phyloP scores from a whole-genome alignment of 2,113 vertebrate genomes.

The Hystrix brachyura region DNA sequence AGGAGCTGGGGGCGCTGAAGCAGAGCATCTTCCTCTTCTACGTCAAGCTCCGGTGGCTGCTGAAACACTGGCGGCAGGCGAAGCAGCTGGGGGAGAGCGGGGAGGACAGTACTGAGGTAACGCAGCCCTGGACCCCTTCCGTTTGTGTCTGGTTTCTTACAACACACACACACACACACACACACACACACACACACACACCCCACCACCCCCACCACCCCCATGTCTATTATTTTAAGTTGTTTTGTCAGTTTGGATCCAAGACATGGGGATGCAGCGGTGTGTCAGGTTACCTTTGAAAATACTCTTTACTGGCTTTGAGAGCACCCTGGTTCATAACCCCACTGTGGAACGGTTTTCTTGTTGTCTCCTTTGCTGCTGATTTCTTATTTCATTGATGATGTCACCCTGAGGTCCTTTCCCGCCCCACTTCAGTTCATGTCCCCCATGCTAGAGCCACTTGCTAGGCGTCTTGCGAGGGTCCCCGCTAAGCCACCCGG shows the following conservation, averaged over 20 bases:
- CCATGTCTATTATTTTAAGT: background rate
- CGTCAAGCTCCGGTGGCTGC: conserved; percentile 96
- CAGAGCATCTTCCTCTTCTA: conserved; percentile 96
- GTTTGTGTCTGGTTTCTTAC: background rate
- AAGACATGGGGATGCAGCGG: background rate
- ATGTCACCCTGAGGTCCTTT: background rate
- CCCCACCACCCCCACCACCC: no score
- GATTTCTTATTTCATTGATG: background rate
- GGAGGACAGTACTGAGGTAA: conserved; percentile 90
- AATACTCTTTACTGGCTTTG: background rate
- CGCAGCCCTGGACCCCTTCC: fast-evolving
- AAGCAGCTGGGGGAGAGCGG: conserved; percentile 89
- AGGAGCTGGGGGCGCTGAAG: conserved; percentile 94
- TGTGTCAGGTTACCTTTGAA: background rate
- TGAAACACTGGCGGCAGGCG: conserved; percentile 94
- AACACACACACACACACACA: no score
- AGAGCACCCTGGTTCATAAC: background rate
- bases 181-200: no score
- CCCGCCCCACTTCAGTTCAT: background rate
- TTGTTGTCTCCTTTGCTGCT: background rate
- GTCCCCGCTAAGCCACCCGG: background rate
- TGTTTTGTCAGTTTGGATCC: background rate
- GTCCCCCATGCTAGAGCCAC: background rate
- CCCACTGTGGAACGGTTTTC: background rate
- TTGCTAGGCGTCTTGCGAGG: background rate